Conservation (phyloP, 1,140 invertebrate species). For the Drosophila equinoxialis region DNA sequence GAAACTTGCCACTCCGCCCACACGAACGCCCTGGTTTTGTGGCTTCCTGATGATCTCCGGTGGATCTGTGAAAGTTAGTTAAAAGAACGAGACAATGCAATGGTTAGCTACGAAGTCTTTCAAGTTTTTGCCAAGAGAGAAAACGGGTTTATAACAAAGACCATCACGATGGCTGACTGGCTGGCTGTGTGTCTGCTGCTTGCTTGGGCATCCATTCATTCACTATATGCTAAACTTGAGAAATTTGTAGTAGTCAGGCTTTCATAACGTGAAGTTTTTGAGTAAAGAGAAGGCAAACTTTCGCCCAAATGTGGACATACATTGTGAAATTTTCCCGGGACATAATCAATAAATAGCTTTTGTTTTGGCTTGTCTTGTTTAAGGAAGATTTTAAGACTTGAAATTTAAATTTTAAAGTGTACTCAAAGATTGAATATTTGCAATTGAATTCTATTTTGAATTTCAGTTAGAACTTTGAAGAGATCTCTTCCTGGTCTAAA, state of each 20-base stretch:
- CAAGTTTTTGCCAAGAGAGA: background rate
- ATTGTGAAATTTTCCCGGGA: background rate
- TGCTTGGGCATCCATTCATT: background rate
- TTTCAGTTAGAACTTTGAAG: background rate
- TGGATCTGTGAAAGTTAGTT: conserved; percentile 88
- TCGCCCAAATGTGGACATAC: background rate
- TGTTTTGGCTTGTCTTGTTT: background rate
- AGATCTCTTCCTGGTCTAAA: background rate
- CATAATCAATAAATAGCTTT: too few species aligned
- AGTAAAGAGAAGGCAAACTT: background rate
- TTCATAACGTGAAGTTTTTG: background rate
- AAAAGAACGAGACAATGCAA: conserved; percentile 70
- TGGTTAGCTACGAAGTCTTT: conserved; percentile 34
- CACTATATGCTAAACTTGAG: background rate
- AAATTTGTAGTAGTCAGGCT: background rate
- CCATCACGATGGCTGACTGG: background rate
- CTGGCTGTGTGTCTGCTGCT: background rate
- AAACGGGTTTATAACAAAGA: conserved; percentile 1
- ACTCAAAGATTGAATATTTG: background rate
- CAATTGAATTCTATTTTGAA: background rate
- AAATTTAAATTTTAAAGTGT: background rate
- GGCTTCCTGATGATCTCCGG: conserved; percentile 94
- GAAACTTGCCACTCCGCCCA: conserved; percentile 96
- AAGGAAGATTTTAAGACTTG: background rate
- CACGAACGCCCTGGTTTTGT: conserved; percentile 93